Conservation (phyloP, 2,113 vertebrate species). For the Jacana jacana region DNA sequence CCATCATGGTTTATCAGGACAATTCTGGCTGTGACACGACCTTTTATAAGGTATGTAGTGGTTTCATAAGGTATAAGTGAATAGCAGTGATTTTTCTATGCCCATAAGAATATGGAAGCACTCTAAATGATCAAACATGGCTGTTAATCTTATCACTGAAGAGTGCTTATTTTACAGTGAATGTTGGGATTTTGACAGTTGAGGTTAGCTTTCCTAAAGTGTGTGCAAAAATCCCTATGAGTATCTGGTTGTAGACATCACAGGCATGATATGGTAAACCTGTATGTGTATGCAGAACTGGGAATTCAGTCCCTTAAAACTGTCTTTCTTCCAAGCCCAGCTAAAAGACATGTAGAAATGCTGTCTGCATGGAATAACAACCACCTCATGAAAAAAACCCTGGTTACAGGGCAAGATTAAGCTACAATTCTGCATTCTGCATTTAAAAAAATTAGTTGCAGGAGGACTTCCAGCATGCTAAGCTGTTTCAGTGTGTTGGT, state of each 20-base stretch:
- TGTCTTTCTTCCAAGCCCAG: neutral
- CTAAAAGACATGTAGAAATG: neutral
- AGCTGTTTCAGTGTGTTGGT: neutral
- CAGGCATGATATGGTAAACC: neutral
- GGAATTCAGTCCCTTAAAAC: neutral
- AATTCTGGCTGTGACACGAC: constrained; percentile 90
- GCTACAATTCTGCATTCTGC: neutral
- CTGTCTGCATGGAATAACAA: neutral
- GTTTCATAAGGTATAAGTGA: constrained; percentile 90
- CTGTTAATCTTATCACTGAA: neutral
- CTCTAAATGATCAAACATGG: neutral
- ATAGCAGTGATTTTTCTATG: neutral
- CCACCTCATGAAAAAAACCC: neutral
- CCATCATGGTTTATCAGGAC: constrained; percentile 99
- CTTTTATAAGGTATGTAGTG: constrained; percentile 92
- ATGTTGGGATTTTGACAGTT: neutral
- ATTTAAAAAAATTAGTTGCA: neutral
- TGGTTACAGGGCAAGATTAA: neutral
- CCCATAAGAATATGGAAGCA: neutral
- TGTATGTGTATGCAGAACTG: neutral
- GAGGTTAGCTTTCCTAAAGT: neutral
- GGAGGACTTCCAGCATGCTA: neutral
- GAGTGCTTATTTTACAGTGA: neutral
- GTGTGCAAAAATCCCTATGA: neutral
- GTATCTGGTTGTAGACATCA: neutral